These are phyloP conservation scores for Heteromurus nitidus DNA, from an alignment of 2,888 invertebrate genomes.

Conservation along the genomic window DNA sequence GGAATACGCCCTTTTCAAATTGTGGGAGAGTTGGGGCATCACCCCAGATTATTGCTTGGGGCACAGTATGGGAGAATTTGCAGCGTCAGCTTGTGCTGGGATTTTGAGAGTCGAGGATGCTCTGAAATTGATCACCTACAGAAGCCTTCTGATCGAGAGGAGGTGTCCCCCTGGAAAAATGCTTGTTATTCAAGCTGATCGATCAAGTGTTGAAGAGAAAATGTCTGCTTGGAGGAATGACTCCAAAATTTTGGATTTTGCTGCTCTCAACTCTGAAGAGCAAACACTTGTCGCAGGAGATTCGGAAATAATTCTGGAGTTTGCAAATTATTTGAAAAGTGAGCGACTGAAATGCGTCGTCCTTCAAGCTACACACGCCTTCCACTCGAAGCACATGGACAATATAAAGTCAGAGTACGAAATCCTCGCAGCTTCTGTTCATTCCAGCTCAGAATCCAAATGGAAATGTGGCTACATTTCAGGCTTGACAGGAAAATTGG, in stretches of 20 bases:
- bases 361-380: slow-evolving; percentile 44
- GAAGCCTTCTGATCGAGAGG: slow-evolving; percentile 44
- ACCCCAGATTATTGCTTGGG: slow-evolving; percentile 54
- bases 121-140: slow-evolving; percentile 29
- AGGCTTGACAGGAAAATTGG: slow-evolving; percentile 37
- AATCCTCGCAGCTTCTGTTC: not conserved
- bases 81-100: slow-evolving; percentile 47
- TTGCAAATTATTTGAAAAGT: not conserved
- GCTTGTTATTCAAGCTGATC: slow-evolving; percentile 32
- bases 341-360: slow-evolving; percentile 20
- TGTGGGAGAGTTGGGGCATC: slow-evolving; percentile 58
- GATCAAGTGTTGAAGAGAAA: too few relatives aligned
- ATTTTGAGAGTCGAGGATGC: slow-evolving; percentile 58
- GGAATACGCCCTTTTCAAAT: slow-evolving; percentile 44
- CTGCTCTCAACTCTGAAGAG: slow-evolving; percentile 52
- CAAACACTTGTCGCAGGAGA: slow-evolving; percentile 52
- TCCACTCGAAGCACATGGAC: slow-evolving; percentile 51
- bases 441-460: not conserved
- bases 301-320: not conserved
- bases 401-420: slow-evolving; percentile 2
- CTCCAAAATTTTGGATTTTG: slow-evolving; percentile 32
- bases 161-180: slow-evolving; percentile 43
- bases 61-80: slow-evolving; percentile 63
- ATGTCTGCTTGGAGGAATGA: not conserved
- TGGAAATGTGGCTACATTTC: slow-evolving; percentile 38